phyloP scores from a whole-genome alignment of 2,888 invertebrate species.

The Drosophila testacea region DNA sequence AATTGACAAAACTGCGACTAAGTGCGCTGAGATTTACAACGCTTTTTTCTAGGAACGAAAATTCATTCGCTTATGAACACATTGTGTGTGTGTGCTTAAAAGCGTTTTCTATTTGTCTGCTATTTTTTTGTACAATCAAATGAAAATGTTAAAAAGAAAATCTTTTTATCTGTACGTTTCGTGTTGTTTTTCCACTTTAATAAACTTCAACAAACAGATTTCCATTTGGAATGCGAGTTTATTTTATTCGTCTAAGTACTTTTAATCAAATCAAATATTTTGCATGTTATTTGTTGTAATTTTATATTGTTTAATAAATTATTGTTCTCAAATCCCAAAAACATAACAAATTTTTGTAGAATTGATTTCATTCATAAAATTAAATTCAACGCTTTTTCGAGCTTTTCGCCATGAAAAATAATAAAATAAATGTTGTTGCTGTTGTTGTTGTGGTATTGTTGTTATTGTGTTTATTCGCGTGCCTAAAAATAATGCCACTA shows the following conservation, averaged over 20 bases:
- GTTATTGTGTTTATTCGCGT: constrained; percentile 37
- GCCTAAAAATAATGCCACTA: constrained; percentile 49
- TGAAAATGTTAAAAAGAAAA: constrained; percentile 1
- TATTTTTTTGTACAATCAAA: too few relatives aligned
- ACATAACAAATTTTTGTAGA: not conserved
- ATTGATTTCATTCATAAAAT: constrained; percentile 1
- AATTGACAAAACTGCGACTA: constrained; percentile 54
- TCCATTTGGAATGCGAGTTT: not conserved
- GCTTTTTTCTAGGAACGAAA: not conserved
- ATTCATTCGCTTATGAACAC: not conserved
- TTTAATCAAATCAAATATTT: too few relatives aligned
- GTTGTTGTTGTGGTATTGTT: constrained; percentile 20
- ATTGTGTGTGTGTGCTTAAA: not conserved
- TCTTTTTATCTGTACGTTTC: not conserved
- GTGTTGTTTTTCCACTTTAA: not conserved
- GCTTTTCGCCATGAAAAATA: not conserved
- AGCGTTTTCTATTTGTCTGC: constrained; percentile 2
- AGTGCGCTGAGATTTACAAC: constrained; percentile 40
- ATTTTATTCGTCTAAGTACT: not conserved
- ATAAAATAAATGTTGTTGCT: not conserved
- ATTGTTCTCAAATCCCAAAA: not conserved
- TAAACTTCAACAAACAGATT: not conserved
- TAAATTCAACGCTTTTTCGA: not conserved
- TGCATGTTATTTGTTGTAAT: not conserved
- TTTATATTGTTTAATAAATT: not conserved